Percentiles rank a stretch among this genome's conserved stretches.
These are phyloP conservation scores for Eupsittula cactorum DNA, from an alignment of 2,113 vertebrate genomes.

Conservation along the genomic window DNA sequence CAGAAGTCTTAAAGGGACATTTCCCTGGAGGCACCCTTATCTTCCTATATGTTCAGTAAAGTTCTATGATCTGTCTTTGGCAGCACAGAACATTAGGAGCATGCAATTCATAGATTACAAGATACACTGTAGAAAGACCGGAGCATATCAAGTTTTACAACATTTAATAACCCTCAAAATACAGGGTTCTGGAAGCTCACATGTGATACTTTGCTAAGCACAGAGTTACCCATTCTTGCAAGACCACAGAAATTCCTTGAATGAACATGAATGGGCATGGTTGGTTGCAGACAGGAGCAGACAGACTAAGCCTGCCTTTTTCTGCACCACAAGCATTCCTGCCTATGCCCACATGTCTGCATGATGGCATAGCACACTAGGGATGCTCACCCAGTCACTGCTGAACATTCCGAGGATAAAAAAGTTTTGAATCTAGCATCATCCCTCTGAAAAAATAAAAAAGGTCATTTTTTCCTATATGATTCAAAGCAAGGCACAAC, in stretches of 20 bases:
- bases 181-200: background rate
- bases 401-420: background rate
- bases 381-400: background rate
- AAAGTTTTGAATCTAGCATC: background rate
- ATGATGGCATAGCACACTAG: background rate
- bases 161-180: background rate
- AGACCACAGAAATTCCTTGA: background rate
- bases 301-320: background rate
- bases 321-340: background rate
- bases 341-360: background rate
- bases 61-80: background rate
- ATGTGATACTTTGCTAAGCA: background rate
- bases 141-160: background rate
- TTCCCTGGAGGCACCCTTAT: background rate
- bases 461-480: rapidly evolving
- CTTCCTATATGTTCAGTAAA: background rate
- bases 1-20: background rate
- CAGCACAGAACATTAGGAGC: background rate
- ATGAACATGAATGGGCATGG: background rate
- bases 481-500: background rate
- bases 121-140: background rate
- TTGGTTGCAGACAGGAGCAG: background rate
- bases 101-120: background rate
- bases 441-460: background rate
- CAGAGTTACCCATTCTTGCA: background rate